Evolutionary conservation across 2,888 invertebrate genomes (phyloP), one percentile per base, ranked within the genome.

Genomic region (Mesoligia furuncula): DNA sequence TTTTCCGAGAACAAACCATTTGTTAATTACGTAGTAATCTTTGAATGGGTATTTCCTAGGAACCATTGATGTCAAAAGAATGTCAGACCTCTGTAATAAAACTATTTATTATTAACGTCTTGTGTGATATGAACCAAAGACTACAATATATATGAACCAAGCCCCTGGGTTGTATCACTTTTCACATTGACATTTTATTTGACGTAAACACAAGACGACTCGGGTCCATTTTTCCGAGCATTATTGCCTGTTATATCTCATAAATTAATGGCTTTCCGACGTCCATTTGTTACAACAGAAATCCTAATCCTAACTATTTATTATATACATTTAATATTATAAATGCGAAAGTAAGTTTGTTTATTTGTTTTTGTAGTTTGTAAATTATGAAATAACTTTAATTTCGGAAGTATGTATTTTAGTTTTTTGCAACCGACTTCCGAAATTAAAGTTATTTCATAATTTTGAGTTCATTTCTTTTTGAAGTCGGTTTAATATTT

Each of bases 111-210:
- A 67, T 31, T 31, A 24, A 31, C 48, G 17, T 68, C 15, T 31
- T 36, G 24, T 68, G 1, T 48, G 48, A 31, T 67, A 48, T 4
- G 11, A 42, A 42, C 42, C 9, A 36, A 36, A n/a, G n/a, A n/a
- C n/a, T n/a, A n/a, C n/a, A n/a, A n/a, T n/a, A n/a, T n/a, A n/a
- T n/a, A n/a, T n/a, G 2, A 54, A 57, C 45, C 3, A 42, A 66
- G 3, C 54, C 31, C 27, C 7, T 57, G 20, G n/a, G 45, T 7
- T 27, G 15, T 67, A 42, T 75, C 61, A 51, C 31, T 54, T 48
- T 9, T 36, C 15, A 20, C 20, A 71, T 59, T 71, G 78, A 59
- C 83, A 62, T 59, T 68, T 77, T 71, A 80, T 80, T 82, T 77
- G 70, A 71, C 61, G 31, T 62, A 24, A 39, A 62, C 27, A 27